phyloP scores from a whole-genome alignment of 2,797 vertebrate genomes.

The Emys orbicularis region DNA sequence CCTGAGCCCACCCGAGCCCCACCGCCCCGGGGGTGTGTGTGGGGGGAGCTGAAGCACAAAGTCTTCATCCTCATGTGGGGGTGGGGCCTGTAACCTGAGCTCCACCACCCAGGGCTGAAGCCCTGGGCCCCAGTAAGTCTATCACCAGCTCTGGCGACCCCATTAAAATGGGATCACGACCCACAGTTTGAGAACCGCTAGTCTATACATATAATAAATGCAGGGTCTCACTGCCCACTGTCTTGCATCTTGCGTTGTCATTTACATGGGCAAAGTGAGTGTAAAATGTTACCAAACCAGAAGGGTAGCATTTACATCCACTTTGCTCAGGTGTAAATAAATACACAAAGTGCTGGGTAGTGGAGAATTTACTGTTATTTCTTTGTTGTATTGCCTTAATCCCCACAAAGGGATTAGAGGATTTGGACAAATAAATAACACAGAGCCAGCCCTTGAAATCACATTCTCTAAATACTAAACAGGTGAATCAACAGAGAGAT shows the following conservation, averaged over 20 bases:
- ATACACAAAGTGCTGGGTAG: not conserved
- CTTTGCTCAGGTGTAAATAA: not conserved
- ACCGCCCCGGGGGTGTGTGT: no score
- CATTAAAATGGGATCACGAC: no score
- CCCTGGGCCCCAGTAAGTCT: no score
- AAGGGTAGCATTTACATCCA: not conserved
- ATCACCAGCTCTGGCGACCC: no score
- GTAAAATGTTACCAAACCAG: not conserved
- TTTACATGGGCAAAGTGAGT: not conserved
- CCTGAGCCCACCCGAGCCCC: no score
- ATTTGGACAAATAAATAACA: not conserved
- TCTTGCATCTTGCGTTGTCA: not conserved
- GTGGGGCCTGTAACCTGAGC: no score
- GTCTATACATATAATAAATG: not conserved
- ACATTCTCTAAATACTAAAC: not conserved
- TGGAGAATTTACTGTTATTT: not conserved
- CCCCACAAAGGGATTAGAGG: not conserved
- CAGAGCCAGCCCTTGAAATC: not conserved
- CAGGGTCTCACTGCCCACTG: rapidly evolving
- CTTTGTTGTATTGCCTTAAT: not conserved
- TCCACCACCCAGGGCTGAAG: no score
- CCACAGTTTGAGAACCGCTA: no score
- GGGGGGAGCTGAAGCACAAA: no score
- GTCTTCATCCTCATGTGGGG: no score
- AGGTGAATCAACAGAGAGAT: not conserved